phyloP scores from a whole-genome alignment of 2,113 vertebrate genomes.

The Pardalotus punctatus region DNA sequence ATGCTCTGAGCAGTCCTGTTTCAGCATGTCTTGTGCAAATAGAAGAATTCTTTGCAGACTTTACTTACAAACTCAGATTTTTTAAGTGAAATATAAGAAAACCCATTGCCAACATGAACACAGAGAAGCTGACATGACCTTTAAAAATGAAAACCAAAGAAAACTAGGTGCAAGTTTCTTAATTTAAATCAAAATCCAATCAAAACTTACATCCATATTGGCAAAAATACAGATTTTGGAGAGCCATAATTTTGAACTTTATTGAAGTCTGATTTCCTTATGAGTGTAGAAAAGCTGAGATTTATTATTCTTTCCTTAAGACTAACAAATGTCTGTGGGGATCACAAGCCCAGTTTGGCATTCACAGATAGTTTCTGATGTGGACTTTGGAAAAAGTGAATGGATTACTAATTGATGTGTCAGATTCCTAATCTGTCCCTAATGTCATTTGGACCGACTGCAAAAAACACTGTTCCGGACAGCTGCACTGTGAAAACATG shows the following conservation, averaged over 20 bases:
- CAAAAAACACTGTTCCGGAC: background rate
- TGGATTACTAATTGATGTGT: constrained; percentile 51
- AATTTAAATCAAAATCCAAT: background rate
- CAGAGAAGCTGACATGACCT: background rate
- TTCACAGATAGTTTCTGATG: constrained; percentile 46
- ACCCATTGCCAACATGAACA: background rate
- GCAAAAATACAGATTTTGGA: background rate
- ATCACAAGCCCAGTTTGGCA: constrained; percentile 45
- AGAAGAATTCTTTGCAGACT: background rate
- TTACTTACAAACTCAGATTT: background rate
- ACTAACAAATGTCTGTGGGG: constrained; percentile 36
- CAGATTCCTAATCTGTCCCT: constrained; percentile 36
- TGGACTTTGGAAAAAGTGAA: constrained; percentile 59
- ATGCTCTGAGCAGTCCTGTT: background rate
- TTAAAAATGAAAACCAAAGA: background rate
- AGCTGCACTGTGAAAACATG: constrained; percentile 43
- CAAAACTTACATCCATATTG: background rate
- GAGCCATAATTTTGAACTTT: background rate
- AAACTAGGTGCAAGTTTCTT: background rate
- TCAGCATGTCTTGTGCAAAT: background rate
- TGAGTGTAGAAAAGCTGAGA: constrained; percentile 25
- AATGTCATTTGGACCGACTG: constrained; percentile 45
- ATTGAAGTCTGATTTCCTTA: constrained; percentile 22
- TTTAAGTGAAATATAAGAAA: background rate
- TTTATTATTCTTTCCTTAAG: constrained; percentile 53